A percentile compares a stretch with the other conserved stretches of the same genome.
phyloP scores from a whole-genome alignment of 2,113 vertebrate genomes.

The Albula glossodonta region DNA sequence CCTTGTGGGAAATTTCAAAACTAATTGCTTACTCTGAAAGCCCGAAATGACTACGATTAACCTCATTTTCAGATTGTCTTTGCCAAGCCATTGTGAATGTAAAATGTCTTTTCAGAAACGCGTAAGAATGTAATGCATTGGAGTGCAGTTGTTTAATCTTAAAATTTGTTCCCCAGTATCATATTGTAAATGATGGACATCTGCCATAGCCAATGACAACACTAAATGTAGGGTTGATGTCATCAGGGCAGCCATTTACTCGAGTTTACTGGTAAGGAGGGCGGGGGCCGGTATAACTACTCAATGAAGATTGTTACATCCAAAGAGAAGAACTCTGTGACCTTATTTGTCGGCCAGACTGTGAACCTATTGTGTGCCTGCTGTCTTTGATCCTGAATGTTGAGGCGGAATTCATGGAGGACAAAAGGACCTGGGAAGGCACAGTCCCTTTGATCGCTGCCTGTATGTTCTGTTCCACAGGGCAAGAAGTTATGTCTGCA shows the following conservation, averaged over 20 bases:
- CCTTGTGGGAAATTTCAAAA: slow-evolving; percentile 22
- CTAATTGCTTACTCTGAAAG: slow-evolving; percentile 24
- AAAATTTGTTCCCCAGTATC: too few species aligned
- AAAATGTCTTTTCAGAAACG: neutral
- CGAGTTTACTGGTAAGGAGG: neutral
- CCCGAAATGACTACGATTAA: slow-evolving; percentile 24
- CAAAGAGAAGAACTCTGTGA: neutral
- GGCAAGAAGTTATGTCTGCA: too few species aligned
- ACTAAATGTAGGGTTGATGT: neutral
- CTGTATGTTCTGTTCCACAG: neutral
- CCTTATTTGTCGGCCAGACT: neutral
- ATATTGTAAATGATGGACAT: too few species aligned
- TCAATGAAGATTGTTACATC: neutral
- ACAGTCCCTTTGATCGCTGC: neutral
- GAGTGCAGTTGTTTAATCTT: too few species aligned
- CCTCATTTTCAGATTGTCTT: slow-evolving; percentile 14
- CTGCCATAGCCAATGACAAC: too few species aligned
- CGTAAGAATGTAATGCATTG: too few species aligned
- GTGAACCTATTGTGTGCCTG: neutral
- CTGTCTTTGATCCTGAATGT: neutral
- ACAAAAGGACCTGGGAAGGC: neutral
- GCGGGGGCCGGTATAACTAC: too few species aligned
- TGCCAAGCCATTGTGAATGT: neutral
- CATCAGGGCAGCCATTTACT: neutral
- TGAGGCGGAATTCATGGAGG: neutral